These are phyloP conservation scores for Hyposmocoma kahamanoa DNA, from an alignment of 1,140 invertebrate genomes.

Conservation along the genomic window DNA sequence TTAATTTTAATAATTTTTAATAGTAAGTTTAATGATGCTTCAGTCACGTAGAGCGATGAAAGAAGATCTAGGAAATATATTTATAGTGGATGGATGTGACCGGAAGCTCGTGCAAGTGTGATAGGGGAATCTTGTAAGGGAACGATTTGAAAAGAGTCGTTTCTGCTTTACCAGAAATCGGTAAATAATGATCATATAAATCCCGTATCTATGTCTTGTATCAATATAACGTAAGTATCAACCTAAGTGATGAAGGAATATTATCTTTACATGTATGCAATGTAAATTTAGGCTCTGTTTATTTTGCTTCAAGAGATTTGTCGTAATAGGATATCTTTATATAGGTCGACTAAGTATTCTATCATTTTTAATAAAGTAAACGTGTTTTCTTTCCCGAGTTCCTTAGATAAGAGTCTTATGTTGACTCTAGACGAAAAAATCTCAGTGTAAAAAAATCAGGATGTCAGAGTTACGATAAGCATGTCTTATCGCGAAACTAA, in stretches of 20 bases:
- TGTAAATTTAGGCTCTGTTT: no score
- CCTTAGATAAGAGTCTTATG: conserved; percentile 46
- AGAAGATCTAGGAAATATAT: neutral
- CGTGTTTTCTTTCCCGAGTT: conserved; percentile 29
- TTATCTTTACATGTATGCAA: no score
- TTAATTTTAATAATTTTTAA: neutral
- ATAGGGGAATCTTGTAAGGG: neutral
- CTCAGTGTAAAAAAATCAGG: conserved; percentile 54
- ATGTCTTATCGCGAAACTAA: conserved; percentile 38
- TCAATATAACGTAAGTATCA: no score
- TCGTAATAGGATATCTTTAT: no score
- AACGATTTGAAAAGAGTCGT: neutral
- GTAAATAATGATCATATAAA: no score
- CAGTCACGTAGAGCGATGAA: neutral
- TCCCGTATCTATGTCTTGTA: no score
- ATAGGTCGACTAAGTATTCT: conserved; percentile 14
- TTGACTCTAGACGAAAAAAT: conserved; percentile 48
- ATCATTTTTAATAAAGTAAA: conserved; percentile 43
- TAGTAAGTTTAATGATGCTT: neutral
- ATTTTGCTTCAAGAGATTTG: no score
- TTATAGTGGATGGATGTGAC: neutral
- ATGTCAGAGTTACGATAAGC: conserved; percentile 46
- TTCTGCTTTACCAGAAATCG: no score
- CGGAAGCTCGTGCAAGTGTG: neutral
- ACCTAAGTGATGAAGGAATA: no score